Evolutionary conservation across 2,113 vertebrate genomes (phyloP).

Genomic region (Ameiurus melas): DNA sequence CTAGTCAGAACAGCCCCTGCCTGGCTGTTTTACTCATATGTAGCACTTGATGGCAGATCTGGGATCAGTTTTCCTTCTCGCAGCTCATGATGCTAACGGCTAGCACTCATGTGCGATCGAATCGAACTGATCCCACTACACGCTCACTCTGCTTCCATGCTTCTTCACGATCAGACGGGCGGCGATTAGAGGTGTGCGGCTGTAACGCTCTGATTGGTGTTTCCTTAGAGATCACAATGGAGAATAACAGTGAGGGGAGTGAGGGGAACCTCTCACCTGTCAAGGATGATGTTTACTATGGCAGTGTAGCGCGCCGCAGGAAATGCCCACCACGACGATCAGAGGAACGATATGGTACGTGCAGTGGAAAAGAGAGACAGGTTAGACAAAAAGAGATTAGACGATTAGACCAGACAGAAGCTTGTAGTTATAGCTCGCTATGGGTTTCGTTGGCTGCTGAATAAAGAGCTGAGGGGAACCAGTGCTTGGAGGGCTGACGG

Average conservation of each 20-base stretch:
- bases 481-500: background rate
- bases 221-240: slow-evolving; percentile 90
- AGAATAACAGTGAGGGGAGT: slow-evolving; percentile 93
- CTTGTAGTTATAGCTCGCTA: background rate
- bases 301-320: slow-evolving; percentile 81
- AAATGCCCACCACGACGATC: slow-evolving; percentile 81
- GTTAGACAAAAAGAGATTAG: background rate
- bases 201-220: slow-evolving; percentile 79
- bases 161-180: slow-evolving; percentile 49
- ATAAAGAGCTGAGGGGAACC: background rate
- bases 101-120: background rate
- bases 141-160: slow-evolving; percentile 36
- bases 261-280: slow-evolving; percentile 86
- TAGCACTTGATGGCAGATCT: slow-evolving; percentile 29
- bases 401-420: background rate
- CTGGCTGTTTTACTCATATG: slow-evolving; percentile 78
- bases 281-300: slow-evolving; percentile 89
- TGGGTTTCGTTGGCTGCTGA: background rate
- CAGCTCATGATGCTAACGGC: background rate
- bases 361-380: slow-evolving; percentile 58
- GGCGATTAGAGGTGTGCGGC: slow-evolving; percentile 58
- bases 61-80: slow-evolving; percentile 40
- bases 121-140: slow-evolving; percentile 36
- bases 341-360: slow-evolving; percentile 85
- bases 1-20: slow-evolving; percentile 58